phyloP scores from a whole-genome alignment of 2,888 invertebrate genomes.

The Caenorhabditis sulstoni region DNA sequence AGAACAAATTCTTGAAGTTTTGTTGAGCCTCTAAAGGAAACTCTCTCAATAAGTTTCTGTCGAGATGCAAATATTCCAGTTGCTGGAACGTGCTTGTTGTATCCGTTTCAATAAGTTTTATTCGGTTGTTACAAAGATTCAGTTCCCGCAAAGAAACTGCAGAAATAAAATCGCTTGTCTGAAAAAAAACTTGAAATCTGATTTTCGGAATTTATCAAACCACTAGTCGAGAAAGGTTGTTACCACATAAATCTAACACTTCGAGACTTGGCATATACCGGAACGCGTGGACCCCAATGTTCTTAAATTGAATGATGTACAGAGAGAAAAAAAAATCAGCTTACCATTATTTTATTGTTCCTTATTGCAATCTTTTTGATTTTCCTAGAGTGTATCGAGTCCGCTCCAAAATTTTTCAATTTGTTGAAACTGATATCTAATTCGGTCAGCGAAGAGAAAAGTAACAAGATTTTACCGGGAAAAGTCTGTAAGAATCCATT shows the following conservation, averaged over 20 bases:
- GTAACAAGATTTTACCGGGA: too few relatives aligned
- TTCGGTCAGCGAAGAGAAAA: slow-evolving; percentile 51
- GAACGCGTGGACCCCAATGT: slow-evolving; percentile 57
- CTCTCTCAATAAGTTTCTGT: slow-evolving; percentile 36
- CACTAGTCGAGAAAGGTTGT: slow-evolving; percentile 52
- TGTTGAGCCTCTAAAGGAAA: slow-evolving; percentile 56
- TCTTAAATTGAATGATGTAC: slow-evolving; percentile 30
- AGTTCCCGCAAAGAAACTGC: slow-evolving; percentile 54
- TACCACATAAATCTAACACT: slow-evolving; percentile 54
- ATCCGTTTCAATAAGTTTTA: slow-evolving; percentile 53
- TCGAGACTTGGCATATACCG: slow-evolving; percentile 60
- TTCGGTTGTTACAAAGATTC: slow-evolving; percentile 47
- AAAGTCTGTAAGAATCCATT: too few relatives aligned
- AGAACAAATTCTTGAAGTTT: slow-evolving; percentile 46
- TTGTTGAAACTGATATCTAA: slow-evolving; percentile 54
- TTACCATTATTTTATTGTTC: slow-evolving; percentile 36
- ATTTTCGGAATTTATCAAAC: slow-evolving; percentile 16
- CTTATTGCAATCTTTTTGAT: slow-evolving; percentile 39
- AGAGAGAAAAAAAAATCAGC: background rate
- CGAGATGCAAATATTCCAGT: slow-evolving; percentile 57
- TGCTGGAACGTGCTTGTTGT: slow-evolving; percentile 54
- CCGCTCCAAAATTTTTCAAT: slow-evolving; percentile 47
- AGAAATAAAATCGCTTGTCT: slow-evolving; percentile 61
- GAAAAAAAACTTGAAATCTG: slow-evolving; percentile 4
- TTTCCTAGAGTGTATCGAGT: slow-evolving; percentile 57